Evolutionary conservation across 2,113 vertebrate genomes (phyloP), one percentile per base, ranked within the genome.

Genomic region (Rallus limicola): DNA sequence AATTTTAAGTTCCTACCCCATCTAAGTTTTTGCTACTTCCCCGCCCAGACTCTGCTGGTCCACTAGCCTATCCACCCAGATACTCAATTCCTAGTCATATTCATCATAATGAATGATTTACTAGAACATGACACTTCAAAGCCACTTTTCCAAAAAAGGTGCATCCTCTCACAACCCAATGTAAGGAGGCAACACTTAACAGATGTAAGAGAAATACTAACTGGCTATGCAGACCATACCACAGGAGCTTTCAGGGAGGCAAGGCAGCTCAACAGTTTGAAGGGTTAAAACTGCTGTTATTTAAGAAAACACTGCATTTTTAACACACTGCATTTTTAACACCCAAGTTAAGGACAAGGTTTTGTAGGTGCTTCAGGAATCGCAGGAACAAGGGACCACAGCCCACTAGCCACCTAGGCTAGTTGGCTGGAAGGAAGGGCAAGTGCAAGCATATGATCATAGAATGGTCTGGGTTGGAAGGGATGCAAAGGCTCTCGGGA

Each of bases 391-490:
- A 2, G 16, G 1, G 26, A 36, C 12, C 25, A 29, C 31, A 16
- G 9, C 16, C 23, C 6, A 6, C 4, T 17, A 28, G 10, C 9
- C n/a, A 44, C 2, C 7, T 3, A 24, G 8, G 4, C 1, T 1
- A 3, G 10, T 26, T 2, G 5, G 17, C 15, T 12, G 0, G 7
- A 40, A 63, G 1, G 0, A 29, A 62, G 5, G 0, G 2, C 1
- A 50, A 59, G 10, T 56, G 3, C 2, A 21, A 72, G 14, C 2
- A 21, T 1, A 48, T 8, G 11, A 48, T 46, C 44, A 18, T 9
- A 46, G 44, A 46, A 46, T 46, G 44, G 17, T 46, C 44, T 46
- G 44, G 44, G 17, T 46, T 46, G 8, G 44, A 46, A 46, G 44
- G 17, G 17, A 46, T 46, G 44, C 44, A 17, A 46, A 46, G 44